Evolutionary conservation across 2,888 invertebrate genomes (phyloP).

Genomic region (Euproctis similis): DNA sequence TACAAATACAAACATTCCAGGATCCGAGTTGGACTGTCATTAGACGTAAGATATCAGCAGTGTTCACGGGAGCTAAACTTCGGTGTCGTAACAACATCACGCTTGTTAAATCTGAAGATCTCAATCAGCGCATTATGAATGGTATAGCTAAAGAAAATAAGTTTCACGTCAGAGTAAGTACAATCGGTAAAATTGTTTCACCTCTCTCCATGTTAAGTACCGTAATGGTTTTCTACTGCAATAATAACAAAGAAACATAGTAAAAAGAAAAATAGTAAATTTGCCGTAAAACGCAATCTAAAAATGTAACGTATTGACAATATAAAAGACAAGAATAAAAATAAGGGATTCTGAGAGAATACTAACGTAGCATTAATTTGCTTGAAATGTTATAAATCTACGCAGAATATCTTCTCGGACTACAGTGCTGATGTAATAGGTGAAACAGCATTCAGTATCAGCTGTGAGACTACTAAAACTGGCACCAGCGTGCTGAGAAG

Average conservation of each 20-base stretch:
- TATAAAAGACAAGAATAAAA: no score
- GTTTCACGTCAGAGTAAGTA: conserved; percentile 10
- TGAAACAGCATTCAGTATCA: conserved; percentile 34
- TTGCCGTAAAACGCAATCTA: no score
- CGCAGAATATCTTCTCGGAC: conserved; percentile 29
- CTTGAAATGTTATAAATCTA: no score
- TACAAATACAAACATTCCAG: conserved; percentile 21
- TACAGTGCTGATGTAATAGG: conserved; percentile 40
- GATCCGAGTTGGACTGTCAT: conserved; percentile 36
- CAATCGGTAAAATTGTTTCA: no score
- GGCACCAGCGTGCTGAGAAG: conserved; percentile 32
- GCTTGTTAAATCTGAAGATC: conserved; percentile 22
- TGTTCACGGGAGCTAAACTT: conserved; percentile 34
- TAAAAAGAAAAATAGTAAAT: no score
- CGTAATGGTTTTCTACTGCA: no score
- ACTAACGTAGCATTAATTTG: no score
- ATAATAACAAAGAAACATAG: no score
- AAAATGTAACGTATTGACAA: no score
- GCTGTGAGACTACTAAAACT: conserved; percentile 26
- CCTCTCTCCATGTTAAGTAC: no score
- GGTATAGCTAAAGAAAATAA: conserved; percentile 5
- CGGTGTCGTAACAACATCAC: conserved; percentile 4
- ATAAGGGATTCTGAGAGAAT: no score
- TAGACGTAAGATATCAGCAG: conserved; percentile 26
- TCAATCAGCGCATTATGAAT: conserved; percentile 21